phyloP scores from a whole-genome alignment of 2,797 vertebrate genomes.

The Margarornis squamiger region DNA sequence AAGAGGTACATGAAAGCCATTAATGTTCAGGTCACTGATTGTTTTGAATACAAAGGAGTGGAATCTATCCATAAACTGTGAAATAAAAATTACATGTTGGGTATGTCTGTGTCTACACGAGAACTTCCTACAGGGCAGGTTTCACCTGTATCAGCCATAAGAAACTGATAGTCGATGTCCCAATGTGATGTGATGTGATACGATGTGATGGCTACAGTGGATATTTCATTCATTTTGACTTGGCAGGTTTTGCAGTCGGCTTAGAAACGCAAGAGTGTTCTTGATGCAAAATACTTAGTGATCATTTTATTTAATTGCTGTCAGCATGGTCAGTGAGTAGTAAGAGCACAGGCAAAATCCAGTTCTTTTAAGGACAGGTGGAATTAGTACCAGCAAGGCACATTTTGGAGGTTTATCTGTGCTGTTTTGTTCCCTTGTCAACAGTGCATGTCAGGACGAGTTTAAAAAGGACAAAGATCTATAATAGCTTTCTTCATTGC shows the following conservation, averaged over 20 bases:
- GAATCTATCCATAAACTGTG: neutral
- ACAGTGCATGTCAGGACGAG: slow-evolving; percentile 70
- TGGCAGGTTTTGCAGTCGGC: neutral
- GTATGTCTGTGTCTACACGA: neutral
- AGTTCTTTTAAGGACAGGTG: slow-evolving; percentile 32
- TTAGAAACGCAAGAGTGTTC: neutral
- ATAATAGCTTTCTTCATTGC: slow-evolving; percentile 70
- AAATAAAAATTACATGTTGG: neutral
- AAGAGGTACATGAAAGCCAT: neutral
- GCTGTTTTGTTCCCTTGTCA: slow-evolving; percentile 64
- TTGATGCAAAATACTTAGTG: neutral
- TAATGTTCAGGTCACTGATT: neutral
- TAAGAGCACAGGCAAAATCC: neutral
- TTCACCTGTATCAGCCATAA: neutral
- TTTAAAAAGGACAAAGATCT: slow-evolving; percentile 72
- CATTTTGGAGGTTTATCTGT: slow-evolving; percentile 50
- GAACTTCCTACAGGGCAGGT: neutral
- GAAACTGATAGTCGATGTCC: fast-evolving
- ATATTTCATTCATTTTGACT: neutral
- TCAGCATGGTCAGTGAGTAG: neutral
- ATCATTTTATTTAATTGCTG: neutral
- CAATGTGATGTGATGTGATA: fast-evolving
- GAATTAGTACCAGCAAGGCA: neutral
- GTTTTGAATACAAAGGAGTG: neutral
- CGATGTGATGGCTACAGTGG: neutral